These are phyloP conservation scores for Porites rus DNA, from an alignment of 92 coral and sea anemone genomes.

Conservation along the genomic window DNA sequence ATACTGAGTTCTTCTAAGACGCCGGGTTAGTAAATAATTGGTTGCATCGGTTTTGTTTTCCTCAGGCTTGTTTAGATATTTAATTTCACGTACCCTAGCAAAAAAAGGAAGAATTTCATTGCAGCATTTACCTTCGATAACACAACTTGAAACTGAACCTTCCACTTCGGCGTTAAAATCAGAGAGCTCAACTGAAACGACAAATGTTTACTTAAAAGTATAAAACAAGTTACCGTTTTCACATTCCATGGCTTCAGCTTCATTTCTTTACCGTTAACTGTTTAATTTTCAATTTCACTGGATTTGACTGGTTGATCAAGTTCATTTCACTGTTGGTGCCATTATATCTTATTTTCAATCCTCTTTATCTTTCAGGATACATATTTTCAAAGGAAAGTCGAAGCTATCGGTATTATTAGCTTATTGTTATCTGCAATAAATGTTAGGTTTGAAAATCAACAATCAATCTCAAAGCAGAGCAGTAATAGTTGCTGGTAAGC, in stretches of 20 bases:
- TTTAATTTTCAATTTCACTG: conserved; percentile 21
- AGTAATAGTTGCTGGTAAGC: too few species aligned
- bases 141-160: conserved; percentile 5
- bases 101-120: background rate
- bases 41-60: conserved; percentile 4
- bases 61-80: conserved; percentile 13
- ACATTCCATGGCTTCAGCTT: conserved; percentile 26
- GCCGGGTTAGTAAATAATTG: conserved; percentile 11
- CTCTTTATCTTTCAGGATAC: background rate
- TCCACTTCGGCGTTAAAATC: conserved; percentile 21
- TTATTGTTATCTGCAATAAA: too few species aligned
- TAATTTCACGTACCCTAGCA: conserved; percentile 1
- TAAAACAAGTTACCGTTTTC: conserved; percentile 25
- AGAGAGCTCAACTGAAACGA: conserved; percentile 7
- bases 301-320: conserved; percentile 19
- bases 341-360: background rate
- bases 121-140: conserved; percentile 20
- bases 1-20: conserved; percentile 8
- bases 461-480: too few species aligned
- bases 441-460: too few species aligned
- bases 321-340: background rate
- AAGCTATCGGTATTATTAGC: background rate
- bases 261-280: conserved; percentile 20
- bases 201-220: conserved; percentile 20
- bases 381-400: background rate